Evolutionary conservation across 2,113 vertebrate genomes (phyloP).

Genomic region (Paralichthys olivaceus): DNA sequence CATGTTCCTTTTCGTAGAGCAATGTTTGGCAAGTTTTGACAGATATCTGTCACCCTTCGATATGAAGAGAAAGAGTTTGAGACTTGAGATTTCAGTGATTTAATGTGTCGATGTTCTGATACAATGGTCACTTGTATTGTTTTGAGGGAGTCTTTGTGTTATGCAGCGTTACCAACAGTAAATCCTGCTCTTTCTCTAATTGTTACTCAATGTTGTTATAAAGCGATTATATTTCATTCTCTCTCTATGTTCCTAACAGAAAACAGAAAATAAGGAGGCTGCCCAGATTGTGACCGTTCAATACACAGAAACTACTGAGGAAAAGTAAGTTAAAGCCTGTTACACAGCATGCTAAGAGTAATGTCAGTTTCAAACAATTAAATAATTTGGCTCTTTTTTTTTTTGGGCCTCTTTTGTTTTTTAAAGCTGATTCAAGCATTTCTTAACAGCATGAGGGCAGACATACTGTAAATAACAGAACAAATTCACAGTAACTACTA

Average conservation of each 20-base stretch:
- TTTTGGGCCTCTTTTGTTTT: neutral
- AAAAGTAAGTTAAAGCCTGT: conserved; percentile 81
- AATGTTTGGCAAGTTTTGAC: conserved; percentile 3
- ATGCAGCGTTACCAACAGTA: neutral
- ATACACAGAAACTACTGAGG: conserved; percentile 84
- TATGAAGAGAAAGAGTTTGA: too few species aligned
- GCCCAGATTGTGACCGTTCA: conserved; percentile 89
- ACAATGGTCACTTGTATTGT: neutral
- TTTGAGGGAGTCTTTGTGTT: neutral
- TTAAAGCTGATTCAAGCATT: conserved; percentile 7
- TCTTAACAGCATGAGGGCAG: neutral
- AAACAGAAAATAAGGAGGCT: conserved; percentile 80
- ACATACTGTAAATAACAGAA: conserved; percentile 3
- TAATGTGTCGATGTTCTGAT: neutral
- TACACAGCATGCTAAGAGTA: neutral
- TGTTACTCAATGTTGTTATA: conserved; percentile 8
- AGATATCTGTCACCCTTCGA: too few species aligned
- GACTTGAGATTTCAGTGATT: neutral
- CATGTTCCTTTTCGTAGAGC: neutral
- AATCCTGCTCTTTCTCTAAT: neutral
- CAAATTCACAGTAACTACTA: neutral
- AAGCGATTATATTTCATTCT: conserved; percentile 17
- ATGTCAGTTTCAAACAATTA: neutral
- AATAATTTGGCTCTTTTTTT: neutral
- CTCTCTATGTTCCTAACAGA: conserved; percentile 75